Percentiles rank a stretch among this genome's conserved stretches.
Conservation (phyloP, 2,888 invertebrate genomes). For the Zootermopsis nevadensis region DNA sequence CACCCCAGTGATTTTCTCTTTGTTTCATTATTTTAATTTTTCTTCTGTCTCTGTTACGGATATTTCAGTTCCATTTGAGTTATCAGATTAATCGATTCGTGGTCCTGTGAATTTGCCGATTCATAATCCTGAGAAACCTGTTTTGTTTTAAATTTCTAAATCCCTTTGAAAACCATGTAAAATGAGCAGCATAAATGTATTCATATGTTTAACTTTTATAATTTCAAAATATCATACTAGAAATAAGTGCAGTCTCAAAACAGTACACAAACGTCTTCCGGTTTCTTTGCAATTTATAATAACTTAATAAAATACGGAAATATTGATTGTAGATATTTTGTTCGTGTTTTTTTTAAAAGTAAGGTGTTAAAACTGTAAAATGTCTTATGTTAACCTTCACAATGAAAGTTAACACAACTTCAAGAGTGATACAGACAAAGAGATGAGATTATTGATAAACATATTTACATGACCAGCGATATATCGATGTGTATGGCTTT, state of each 20-base stretch:
- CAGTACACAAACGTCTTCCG: no score
- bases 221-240: no score
- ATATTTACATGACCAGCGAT: background rate
- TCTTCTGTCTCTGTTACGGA: conserved; percentile 24
- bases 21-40: conserved; percentile 8
- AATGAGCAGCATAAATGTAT: background rate
- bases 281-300: no score
- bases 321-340: background rate
- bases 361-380: background rate
- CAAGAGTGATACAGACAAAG: background rate
- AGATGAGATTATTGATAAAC: background rate
- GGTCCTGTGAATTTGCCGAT: background rate
- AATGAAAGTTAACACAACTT: background rate
- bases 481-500: conserved; percentile 14
- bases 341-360: background rate
- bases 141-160: background rate
- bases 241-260: no score
- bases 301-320: background rate
- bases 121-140: background rate
- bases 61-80: conserved; percentile 1
- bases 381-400: background rate
- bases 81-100: conserved; percentile 6
- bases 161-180: background rate
- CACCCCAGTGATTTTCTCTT: background rate
- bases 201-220: background rate